Evolutionary conservation across 2,113 vertebrate genomes (phyloP).

Genomic region (Takifugu flavidus): DNA sequence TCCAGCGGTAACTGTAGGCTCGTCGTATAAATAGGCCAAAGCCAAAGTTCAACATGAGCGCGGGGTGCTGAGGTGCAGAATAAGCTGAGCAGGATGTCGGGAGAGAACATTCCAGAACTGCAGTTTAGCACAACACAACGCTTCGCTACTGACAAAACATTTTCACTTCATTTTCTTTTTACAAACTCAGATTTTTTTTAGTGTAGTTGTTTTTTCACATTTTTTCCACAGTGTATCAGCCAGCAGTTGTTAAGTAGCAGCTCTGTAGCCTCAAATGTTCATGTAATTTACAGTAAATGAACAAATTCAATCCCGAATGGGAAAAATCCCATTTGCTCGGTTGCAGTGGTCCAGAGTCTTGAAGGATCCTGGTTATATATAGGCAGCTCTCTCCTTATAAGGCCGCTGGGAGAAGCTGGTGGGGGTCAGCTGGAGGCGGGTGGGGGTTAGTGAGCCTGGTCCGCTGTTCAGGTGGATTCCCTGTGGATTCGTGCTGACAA

Average conservation of each 20-base stretch:
- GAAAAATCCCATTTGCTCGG: slow-evolving; percentile 28
- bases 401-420: slow-evolving; percentile 58
- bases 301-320: slow-evolving; percentile 6
- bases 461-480: slow-evolving; percentile 70
- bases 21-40: slow-evolving; percentile 65
- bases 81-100: background rate
- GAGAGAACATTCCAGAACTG: too few species aligned
- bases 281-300: background rate
- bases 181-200: too few species aligned
- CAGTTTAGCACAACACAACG: too few species aligned
- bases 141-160: too few species aligned
- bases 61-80: slow-evolving; percentile 42
- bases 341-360: slow-evolving; percentile 47
- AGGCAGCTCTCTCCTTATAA: slow-evolving; percentile 70
- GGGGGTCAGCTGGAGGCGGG: slow-evolving; percentile 57
- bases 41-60: slow-evolving; percentile 56
- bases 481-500: slow-evolving; percentile 70
- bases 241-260: background rate
- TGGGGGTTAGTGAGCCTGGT: slow-evolving; percentile 63
- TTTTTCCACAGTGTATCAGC: too few species aligned
- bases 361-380: slow-evolving; percentile 72
- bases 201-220: too few species aligned
- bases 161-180: too few species aligned
- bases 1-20: slow-evolving; percentile 66
- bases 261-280: slow-evolving; percentile 1